Percentiles rank a stretch among this genome's conserved stretches.
phyloP scores from a whole-genome alignment of 2,113 vertebrate genomes.

The Erythrolamprus reginae region DNA sequence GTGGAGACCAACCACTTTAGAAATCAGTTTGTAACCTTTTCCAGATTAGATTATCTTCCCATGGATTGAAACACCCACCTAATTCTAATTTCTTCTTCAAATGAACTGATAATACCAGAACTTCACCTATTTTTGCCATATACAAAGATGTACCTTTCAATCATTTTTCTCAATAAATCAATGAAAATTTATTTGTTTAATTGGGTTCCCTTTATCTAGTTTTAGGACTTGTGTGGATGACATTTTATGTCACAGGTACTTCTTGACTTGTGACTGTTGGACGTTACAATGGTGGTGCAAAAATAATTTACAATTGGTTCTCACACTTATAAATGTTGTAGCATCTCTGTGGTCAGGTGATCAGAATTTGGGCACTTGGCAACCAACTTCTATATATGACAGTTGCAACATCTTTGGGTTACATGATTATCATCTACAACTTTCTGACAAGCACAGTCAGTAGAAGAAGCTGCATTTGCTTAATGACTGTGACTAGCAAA shows the following conservation, averaged over 20 bases:
- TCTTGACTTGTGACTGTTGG: background rate
- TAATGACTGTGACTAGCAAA: background rate
- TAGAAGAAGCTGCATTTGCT: background rate
- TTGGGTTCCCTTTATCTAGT: background rate
- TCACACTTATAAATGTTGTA: background rate
- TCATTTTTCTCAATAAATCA: background rate
- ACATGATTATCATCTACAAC: background rate
- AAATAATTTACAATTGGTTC: background rate
- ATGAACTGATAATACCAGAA: background rate
- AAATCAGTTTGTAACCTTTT: background rate
- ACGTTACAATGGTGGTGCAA: background rate
- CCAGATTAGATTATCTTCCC: background rate
- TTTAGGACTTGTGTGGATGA: background rate
- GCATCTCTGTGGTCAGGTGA: background rate
- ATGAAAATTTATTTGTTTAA: background rate
- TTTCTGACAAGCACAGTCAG: background rate
- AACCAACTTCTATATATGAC: background rate
- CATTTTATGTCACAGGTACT: background rate
- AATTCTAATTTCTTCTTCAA: background rate
- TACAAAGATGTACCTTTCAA: background rate
- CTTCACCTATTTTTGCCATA: background rate
- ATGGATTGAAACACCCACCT: background rate
- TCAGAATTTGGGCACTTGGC: background rate
- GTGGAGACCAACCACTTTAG: background rate
- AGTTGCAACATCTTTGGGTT: background rate